Base-by-base conservation (phyloP, 2,888 invertebrate genomes). In the Caenorhabditis sp. region DNA sequence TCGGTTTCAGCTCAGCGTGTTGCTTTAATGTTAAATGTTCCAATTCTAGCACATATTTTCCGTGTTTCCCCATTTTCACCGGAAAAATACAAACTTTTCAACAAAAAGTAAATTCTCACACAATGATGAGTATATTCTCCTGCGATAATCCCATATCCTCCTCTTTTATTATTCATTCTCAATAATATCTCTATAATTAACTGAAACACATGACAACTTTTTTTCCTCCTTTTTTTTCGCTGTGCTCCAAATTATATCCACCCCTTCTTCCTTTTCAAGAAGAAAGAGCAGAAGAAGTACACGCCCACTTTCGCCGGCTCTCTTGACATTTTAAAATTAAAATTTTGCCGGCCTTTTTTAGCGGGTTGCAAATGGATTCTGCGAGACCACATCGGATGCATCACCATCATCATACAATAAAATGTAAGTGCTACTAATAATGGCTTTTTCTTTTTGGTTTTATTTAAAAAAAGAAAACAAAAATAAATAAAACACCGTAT, bases 391-490 rank as follows among this genome's bases (percentile, higher is more conserved):
- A 43, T 43, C 43, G 43, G 14, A 43, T 43, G 43, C 43, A 43
- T 14, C 31, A 31, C 10, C 31, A 31, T 31, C 31, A 31, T 10
- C 43, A 43, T 43, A 43, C 12, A 10, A 43, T 43, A 3, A 43
- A 43, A 43, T 43, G 43, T 43, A 43, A 43, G 43, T 43, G 17
- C 26, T 57, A n/a, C n/a, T n/a, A n/a, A n/a, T n/a, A n/a, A n/a
- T n/a, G n/a, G n/a, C n/a, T 26, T 27, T 23, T 57, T 26, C 23
- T 57, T 57, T 57, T 27, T 57, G 54, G 54, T 21, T 5, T 54
- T 54, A 21, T n/a, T n/a, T n/a, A n/a, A n/a, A n/a, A n/a, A n/a
- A n/a, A n/a, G n/a, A n/a, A n/a, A n/a, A n/a, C n/a, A n/a, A n/a
- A n/a, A n/a, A n/a, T n/a, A n/a, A n/a, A n/a, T n/a, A n/a, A n/a